A percentile compares a stretch with the other conserved stretches of the same genome.
phyloP scores from a whole-genome alignment of 2,888 invertebrate genomes.

The Callinectes sapidus region DNA sequence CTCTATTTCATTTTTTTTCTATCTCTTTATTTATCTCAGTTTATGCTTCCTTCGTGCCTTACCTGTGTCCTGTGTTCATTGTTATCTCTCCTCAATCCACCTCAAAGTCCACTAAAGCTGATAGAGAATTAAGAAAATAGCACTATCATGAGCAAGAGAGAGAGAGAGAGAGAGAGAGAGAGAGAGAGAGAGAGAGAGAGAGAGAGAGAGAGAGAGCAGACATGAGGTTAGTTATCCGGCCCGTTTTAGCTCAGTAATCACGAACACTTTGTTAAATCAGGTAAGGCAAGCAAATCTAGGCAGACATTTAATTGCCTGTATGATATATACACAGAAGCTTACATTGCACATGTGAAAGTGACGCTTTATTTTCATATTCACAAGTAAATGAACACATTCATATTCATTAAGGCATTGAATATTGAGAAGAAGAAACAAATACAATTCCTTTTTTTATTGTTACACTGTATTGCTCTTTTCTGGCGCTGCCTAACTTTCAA shows the following conservation, averaged over 20 bases:
- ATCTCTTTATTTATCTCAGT: background rate
- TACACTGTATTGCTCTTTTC: too few species aligned
- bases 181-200: background rate
- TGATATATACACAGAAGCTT: background rate
- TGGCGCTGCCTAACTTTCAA: too few species aligned
- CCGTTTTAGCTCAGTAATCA: background rate
- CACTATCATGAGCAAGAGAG: background rate
- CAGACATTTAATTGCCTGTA: background rate
- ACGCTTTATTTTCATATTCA: background rate
- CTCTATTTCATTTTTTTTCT: background rate
- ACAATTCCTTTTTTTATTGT: too few species aligned
- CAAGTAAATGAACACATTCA: background rate
- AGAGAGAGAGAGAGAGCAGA: background rate
- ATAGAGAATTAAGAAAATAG: too few species aligned
- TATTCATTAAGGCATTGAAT: background rate
- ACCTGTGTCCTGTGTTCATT: background rate
- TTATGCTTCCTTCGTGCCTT: background rate
- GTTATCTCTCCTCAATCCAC: too few species aligned
- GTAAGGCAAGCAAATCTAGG: background rate
- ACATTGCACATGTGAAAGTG: background rate
- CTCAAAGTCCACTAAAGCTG: too few species aligned
- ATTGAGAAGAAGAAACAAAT: too few species aligned
- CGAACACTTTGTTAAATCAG: background rate
- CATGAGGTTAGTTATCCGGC: background rate
- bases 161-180: background rate